Evolutionary conservation across 2,113 vertebrate species (phyloP).

Genomic region (Nansenia antarctica): DNA sequence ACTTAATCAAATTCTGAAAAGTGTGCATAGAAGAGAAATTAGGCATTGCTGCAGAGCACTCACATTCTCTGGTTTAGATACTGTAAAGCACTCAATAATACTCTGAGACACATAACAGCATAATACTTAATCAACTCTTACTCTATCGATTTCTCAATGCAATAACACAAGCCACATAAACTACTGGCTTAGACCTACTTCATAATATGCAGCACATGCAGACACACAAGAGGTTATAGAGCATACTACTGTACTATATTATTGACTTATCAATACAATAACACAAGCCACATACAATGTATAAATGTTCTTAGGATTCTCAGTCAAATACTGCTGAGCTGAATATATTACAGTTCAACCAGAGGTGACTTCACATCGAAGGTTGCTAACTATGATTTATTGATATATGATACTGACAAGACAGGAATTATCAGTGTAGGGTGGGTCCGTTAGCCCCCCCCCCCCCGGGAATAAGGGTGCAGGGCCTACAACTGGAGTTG

Average conservation of each 20-base stretch:
- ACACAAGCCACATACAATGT: conserved; percentile 20
- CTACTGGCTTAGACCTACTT: too few relatives aligned
- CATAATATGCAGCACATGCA: conserved; percentile 38
- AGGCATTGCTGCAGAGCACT: conserved; percentile 28
- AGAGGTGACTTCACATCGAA: too few relatives aligned
- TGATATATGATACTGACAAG: too few relatives aligned
- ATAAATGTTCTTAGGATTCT: conserved; percentile 1
- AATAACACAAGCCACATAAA: conserved; percentile 37
- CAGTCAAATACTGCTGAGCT: conserved; percentile 10
- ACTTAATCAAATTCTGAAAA: conserved; percentile 46
- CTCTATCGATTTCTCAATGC: conserved; percentile 43
- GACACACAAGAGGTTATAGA: conserved; percentile 15
- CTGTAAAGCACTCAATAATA: too few relatives aligned
- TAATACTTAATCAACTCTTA: too few relatives aligned
- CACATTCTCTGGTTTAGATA: not conserved
- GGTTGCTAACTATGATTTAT: too few relatives aligned
- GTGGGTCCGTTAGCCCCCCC: too few relatives aligned
- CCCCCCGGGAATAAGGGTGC: too few relatives aligned
- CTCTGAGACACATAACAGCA: too few relatives aligned
- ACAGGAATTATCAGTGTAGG: too few relatives aligned
- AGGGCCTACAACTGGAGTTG: too few relatives aligned
- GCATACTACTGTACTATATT: too few relatives aligned
- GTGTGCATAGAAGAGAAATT: conserved; percentile 38
- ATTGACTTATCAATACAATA: conserved; percentile 50
- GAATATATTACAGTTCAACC: conserved; percentile 17